Percentiles rank a stretch among this genome's conserved stretches.
Evolutionary conservation across 2,797 vertebrate genomes (phyloP).

Genomic region (Girardinus metallicus): DNA sequence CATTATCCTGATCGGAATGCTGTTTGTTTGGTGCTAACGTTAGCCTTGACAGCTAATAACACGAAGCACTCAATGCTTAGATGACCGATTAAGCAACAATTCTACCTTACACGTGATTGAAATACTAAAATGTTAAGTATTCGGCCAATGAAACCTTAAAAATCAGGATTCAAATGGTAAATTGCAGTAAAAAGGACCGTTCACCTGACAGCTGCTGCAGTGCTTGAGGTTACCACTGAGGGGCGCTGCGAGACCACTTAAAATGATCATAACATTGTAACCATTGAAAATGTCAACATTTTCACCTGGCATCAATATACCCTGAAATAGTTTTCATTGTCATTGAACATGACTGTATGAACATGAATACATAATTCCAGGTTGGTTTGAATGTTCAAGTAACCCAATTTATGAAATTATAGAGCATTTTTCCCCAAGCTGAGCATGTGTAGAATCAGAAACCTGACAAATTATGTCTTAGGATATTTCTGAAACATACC

Average conservation of each 20-base stretch:
- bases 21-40: conserved; percentile 16
- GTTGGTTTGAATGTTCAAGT: background rate
- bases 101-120: background rate
- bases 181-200: conserved; percentile 18
- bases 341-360: too few relatives aligned
- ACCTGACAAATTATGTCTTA: background rate
- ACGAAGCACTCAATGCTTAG: background rate
- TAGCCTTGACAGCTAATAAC: conserved; percentile 1
- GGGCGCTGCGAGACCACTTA: conserved; percentile 45
- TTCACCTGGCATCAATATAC: background rate
- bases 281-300: background rate
- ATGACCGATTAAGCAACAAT: too few relatives aligned
- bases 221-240: conserved; percentile 45
- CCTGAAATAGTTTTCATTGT: background rate
- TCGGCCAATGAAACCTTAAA: background rate
- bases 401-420: background rate
- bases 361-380: background rate
- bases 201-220: conserved; percentile 52
- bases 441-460: background rate
- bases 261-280: background rate
- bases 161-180: background rate
- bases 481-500: background rate
- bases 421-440: background rate
- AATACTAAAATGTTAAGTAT: background rate
- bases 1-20: conserved; percentile 4